Evolutionary conservation across 2,888 invertebrate genomes (phyloP).

Genomic region (Psococerastis gibbosa): DNA sequence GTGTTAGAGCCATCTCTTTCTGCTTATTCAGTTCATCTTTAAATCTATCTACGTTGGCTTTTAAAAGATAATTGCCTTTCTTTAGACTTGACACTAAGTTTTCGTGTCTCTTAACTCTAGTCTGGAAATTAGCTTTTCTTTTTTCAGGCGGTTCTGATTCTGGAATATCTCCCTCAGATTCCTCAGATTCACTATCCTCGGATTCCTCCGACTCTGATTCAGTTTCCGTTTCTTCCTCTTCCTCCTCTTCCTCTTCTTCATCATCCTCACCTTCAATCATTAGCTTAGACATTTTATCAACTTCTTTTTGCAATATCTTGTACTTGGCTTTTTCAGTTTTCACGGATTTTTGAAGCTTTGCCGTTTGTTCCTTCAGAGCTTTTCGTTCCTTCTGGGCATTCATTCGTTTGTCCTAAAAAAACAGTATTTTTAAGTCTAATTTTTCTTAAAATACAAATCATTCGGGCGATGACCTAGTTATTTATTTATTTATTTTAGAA

Average conservation of each 20-base stretch:
- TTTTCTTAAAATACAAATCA: too few relatives aligned
- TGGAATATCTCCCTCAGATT: slow-evolving; percentile 41
- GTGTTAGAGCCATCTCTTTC: slow-evolving; percentile 51
- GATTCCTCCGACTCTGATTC: slow-evolving; percentile 40
- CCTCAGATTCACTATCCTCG: slow-evolving; percentile 37
- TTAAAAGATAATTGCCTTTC: slow-evolving; percentile 72
- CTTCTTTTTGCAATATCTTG: slow-evolving; percentile 67
- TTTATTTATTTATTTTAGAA: too few relatives aligned
- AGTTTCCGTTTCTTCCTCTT: slow-evolving; percentile 32
- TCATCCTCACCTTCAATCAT: slow-evolving; percentile 65
- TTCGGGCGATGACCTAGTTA: too few relatives aligned
- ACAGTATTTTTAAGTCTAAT: neutral
- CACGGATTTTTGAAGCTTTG: slow-evolving; percentile 56
- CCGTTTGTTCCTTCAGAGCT: slow-evolving; percentile 58
- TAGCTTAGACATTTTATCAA: slow-evolving; percentile 76
- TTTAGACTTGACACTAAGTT: slow-evolving; percentile 58
- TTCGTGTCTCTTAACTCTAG: slow-evolving; percentile 49
- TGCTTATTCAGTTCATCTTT: slow-evolving; percentile 73
- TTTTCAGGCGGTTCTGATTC: slow-evolving; percentile 35
- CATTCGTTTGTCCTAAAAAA: slow-evolving; percentile 35
- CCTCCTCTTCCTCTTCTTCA: slow-evolving; percentile 47
- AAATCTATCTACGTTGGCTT: slow-evolving; percentile 70
- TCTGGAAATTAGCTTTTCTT: slow-evolving; percentile 23
- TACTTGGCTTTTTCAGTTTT: slow-evolving; percentile 67
- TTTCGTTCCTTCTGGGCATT: slow-evolving; percentile 61